Conservation (phyloP, 2,113 vertebrate genomes). For the Pteronura brasiliensis region DNA sequence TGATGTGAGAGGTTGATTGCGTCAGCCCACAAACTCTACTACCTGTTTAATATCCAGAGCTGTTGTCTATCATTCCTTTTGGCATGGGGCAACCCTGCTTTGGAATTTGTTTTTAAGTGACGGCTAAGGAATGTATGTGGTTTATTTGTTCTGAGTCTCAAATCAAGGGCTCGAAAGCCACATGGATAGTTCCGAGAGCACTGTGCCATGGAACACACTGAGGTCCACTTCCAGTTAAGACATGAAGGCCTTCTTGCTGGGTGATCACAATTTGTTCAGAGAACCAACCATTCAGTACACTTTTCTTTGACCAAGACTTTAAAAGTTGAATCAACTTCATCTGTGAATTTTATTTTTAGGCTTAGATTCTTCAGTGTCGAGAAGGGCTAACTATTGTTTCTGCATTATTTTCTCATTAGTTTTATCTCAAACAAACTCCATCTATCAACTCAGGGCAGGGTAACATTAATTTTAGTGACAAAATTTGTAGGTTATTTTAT, state of each 20-base stretch:
- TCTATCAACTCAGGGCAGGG: not conserved
- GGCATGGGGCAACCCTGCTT: not conserved
- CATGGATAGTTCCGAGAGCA: not conserved
- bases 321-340: not conserved
- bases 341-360: slow-evolving; percentile 6
- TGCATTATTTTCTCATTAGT: not conserved
- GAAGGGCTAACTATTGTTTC: not conserved
- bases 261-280: not conserved
- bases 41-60: slow-evolving; percentile 24
- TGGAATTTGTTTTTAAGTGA: slow-evolving; percentile 30
- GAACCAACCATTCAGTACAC: not conserved
- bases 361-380: not conserved
- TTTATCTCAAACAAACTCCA: not conserved
- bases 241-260: not conserved
- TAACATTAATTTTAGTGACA: not conserved
- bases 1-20: slow-evolving; percentile 53
- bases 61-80: not conserved
- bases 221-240: not conserved
- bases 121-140: not conserved
- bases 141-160: not conserved
- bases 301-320: not conserved
- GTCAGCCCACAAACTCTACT: not conserved
- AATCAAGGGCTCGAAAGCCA: not conserved
- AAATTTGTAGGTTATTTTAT: not conserved
- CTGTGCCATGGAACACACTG: not conserved